Percentiles rank a stretch among this genome's conserved stretches.
Conservation (phyloP, 1,140 invertebrate genomes). For the Lanistes nyassanus region DNA sequence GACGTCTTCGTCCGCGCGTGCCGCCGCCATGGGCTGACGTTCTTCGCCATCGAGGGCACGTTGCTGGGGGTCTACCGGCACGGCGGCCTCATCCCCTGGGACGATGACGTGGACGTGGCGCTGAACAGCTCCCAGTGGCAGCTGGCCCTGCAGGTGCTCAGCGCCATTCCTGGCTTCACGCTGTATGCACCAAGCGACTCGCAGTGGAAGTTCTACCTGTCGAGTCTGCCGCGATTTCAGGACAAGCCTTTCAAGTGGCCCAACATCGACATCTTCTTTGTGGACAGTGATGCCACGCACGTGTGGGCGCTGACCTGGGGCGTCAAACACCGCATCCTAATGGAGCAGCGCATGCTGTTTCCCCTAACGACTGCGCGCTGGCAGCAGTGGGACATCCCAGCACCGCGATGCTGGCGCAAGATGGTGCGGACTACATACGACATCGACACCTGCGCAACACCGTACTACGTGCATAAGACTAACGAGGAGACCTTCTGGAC, state of each 20-base stretch:
- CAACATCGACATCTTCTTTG: conserved; percentile 61
- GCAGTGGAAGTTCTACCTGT: conserved; percentile 54
- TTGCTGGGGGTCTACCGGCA: conserved; percentile 51
- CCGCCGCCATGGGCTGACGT: conserved; percentile 39
- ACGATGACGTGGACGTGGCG: conserved; percentile 57
- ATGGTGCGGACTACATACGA: conserved; percentile 40
- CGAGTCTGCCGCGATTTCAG: conserved; percentile 20
- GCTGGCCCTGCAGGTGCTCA: conserved; percentile 26
- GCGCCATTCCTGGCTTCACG: conserved; percentile 31
- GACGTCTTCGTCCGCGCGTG: conserved; percentile 34
- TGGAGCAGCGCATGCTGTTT: conserved; percentile 45
- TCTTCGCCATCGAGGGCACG: conserved; percentile 50
- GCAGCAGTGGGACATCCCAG: conserved; percentile 41
- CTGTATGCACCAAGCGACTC: conserved; percentile 22
- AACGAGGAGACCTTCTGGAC: conserved; percentile 22
- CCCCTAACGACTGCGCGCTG: conserved; percentile 45
- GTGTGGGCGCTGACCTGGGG: conserved; percentile 50
- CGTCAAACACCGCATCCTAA: conserved; percentile 37
- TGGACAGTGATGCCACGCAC: conserved; percentile 51
- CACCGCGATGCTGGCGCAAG: conserved; percentile 35
- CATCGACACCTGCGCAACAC: conserved; percentile 32
- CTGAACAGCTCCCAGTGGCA: conserved; percentile 42
- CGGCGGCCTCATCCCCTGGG: conserved; percentile 57
- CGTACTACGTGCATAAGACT: conserved; percentile 39
- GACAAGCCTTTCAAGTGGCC: conserved; percentile 49